A percentile compares a stretch with the other conserved stretches of the same genome.
These are phyloP conservation scores for Dendrolimus pini DNA, from an alignment of 2,888 invertebrate species.

Conservation along the genomic window DNA sequence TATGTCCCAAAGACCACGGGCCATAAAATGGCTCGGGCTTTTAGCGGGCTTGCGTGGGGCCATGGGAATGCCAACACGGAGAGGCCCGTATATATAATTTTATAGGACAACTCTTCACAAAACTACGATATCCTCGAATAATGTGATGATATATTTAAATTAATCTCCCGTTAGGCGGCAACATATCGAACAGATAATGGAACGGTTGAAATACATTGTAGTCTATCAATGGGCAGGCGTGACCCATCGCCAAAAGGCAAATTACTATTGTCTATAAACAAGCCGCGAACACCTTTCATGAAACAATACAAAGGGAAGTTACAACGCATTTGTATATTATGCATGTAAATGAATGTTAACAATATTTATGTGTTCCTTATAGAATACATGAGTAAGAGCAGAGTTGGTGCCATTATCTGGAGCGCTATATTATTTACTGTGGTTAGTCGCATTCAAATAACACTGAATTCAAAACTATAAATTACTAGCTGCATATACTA, in stretches of 20 bases:
- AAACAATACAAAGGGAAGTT: slow-evolving; percentile 60
- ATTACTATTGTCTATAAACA: slow-evolving; percentile 60
- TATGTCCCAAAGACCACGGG: too few species aligned
- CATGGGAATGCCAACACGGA: too few species aligned
- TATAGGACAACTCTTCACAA: too few species aligned
- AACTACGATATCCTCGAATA: too few species aligned
- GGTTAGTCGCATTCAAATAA: neutral
- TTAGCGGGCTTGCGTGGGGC: too few species aligned
- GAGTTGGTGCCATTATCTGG: neutral
- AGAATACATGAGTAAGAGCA: neutral
- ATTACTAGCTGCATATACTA: neutral
- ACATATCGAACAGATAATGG: neutral
- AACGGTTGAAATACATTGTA: slow-evolving; percentile 27
- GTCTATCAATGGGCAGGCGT: slow-evolving; percentile 45
- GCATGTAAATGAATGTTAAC: slow-evolving; percentile 18
- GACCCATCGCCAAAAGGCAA: slow-evolving; percentile 57
- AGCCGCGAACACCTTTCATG: slow-evolving; percentile 47
- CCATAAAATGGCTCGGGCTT: too few species aligned
- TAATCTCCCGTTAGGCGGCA: neutral
- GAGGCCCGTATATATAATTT: too few species aligned
- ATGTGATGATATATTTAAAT: neutral
- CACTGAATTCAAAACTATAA: neutral
- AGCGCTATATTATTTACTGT: neutral
- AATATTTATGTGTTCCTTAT: slow-evolving; percentile 1
- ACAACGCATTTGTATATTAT: slow-evolving; percentile 30